phyloP scores from a whole-genome alignment of 2,797 vertebrate species.

The Anguilla anguilla region DNA sequence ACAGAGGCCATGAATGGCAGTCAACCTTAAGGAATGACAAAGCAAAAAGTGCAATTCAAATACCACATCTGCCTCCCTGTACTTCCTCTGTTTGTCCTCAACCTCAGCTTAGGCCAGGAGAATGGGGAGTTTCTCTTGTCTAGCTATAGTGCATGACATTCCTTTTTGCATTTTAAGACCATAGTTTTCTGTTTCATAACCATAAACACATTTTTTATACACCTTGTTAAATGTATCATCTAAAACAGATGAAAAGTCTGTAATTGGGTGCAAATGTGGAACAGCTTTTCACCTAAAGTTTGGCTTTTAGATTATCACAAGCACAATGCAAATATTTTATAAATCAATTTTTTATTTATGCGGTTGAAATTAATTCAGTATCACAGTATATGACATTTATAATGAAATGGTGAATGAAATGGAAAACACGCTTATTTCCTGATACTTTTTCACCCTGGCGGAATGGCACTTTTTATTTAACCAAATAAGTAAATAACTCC shows the following conservation, averaged over 20 bases:
- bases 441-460: no score
- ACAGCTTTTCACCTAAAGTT: not conserved
- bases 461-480: no score
- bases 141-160: not conserved
- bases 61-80: not conserved
- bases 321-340: not conserved
- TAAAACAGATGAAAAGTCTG: constrained; percentile 1
- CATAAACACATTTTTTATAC: constrained; percentile 17
- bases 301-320: not conserved
- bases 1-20: not conserved
- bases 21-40: not conserved
- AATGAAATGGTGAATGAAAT: not conserved
- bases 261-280: not conserved
- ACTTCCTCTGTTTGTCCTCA: not conserved
- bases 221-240: constrained; percentile 1
- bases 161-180: constrained; percentile 18
- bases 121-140: constrained; percentile 2
- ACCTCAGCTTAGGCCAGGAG: not conserved
- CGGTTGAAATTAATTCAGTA: not conserved
- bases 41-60: not conserved
- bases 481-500: no score
- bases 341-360: not conserved
- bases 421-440: not conserved
- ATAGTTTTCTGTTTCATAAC: constrained; percentile 6
- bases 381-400: not conserved